These are phyloP conservation scores for Lissocephala sabroskyi DNA, from an alignment of 2,888 invertebrate genomes.

Conservation along the genomic window DNA sequence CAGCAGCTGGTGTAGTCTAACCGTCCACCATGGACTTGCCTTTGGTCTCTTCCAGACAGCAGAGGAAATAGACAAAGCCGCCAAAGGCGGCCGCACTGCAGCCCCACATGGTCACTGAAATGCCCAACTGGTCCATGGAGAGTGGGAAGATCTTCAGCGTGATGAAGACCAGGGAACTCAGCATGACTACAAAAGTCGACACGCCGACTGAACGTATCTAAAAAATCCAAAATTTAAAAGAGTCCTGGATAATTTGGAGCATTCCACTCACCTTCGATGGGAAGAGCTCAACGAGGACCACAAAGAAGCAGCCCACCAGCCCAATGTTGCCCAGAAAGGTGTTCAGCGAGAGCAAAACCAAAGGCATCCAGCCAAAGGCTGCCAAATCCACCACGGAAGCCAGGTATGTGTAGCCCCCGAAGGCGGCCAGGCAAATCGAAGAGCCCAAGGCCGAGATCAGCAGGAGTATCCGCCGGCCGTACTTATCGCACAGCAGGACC, in stretches of 20 bases:
- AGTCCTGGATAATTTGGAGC: too few relatives aligned
- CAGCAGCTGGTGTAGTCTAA: conserved; percentile 12
- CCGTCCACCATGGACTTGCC: conserved; percentile 48
- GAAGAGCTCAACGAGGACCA: conserved; percentile 58
- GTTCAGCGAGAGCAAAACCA: conserved; percentile 44
- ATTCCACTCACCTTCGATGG: conserved; percentile 57
- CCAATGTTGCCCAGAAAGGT: conserved; percentile 58
- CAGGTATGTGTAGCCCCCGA: conserved; percentile 46
- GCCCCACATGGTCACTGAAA: conserved; percentile 56
- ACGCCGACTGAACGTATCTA: conserved; percentile 55
- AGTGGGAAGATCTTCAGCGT: conserved; percentile 55
- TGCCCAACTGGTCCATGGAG: conserved; percentile 36
- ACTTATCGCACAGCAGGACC: conserved; percentile 49
- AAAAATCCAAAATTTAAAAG: conserved; percentile 8
- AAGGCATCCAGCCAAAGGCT: conserved; percentile 46
- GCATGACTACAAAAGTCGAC: conserved; percentile 36
- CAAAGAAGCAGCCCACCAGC: conserved; percentile 50
- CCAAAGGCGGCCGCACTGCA: conserved; percentile 34
- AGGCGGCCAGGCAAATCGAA: conserved; percentile 34
- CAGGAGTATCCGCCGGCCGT: conserved; percentile 55
- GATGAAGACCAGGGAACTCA: conserved; percentile 42
- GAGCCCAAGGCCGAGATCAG: conserved; percentile 47
- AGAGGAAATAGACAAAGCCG: conserved; percentile 44
- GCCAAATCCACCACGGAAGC: conserved; percentile 18
- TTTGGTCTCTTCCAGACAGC: conserved; percentile 60